Evolutionary conservation across 2,797 vertebrate genomes (phyloP), one percentile per base, ranked within the genome.

Genomic region (Eupleurogrammus muticus): DNA sequence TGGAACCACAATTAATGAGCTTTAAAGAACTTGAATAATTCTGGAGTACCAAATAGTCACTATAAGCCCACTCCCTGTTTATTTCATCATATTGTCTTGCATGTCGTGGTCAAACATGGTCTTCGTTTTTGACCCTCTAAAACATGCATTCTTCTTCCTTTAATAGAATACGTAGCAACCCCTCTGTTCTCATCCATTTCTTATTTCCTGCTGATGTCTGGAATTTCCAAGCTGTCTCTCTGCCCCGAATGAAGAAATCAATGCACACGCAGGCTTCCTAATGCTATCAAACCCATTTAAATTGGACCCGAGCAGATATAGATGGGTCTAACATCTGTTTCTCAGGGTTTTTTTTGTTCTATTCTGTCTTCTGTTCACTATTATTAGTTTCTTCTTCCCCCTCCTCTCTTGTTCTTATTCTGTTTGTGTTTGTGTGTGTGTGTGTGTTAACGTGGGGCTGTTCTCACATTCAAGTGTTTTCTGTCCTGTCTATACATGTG

Each of bases 231-330:
- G 50, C n/a, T 9, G 4, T 54, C 24, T 74, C 11, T 47, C 24
- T 20, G 17, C 16, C 38, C 52, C 52, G 58, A 75, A 55, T 12
- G 2, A 62, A 70, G 46, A 78, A 84, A 87, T 86, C 75, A 56
- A 68, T 86, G 62, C 53, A 68, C 32, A 69, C 52, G 57, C 54
- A 77, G 46, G 19, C 52, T 60, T 70, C 58, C 11, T 80, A 73
- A 84, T 72, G 73, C 65, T 68, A 46, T 73, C 48, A 77, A 57
- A 68, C 55, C 42, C 47, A 76, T 85, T 82, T 75, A 68, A 79
- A 76, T 35, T 66, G 57, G 53, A 58, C 28, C 55, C 68, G 49
- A 67, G 54, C 73, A 77, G 58, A 69, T 50, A 70, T 59, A 32
- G 34, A 67, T 66, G 51, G 49, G 3, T 58, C 49, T 83, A 73